Evolutionary conservation across 2,888 invertebrate species (phyloP).

Genomic region (Rhodophaea formosa): DNA sequence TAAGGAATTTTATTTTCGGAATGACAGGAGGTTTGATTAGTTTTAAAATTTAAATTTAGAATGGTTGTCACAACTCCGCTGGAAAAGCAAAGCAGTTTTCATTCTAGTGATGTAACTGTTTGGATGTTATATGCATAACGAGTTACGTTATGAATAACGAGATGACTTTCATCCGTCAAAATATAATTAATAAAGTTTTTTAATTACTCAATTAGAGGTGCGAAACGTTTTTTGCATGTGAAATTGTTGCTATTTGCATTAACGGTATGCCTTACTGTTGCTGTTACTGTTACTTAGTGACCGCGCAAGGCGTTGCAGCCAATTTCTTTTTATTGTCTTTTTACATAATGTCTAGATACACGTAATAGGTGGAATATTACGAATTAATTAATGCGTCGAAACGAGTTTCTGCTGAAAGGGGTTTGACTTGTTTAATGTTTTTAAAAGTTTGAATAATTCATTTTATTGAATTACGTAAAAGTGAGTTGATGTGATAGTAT

Average conservation of each 20-base stretch:
- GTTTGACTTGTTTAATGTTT: conserved; percentile 11
- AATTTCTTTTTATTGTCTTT: conserved; percentile 13
- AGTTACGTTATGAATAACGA: conserved; percentile 32
- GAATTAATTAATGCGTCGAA: conserved; percentile 14
- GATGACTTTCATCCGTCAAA: conserved; percentile 32
- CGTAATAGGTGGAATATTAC: conserved; percentile 16
- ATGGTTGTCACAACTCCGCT: conserved; percentile 29
- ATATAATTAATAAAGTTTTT: conserved; percentile 31
- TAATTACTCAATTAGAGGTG: conserved; percentile 40
- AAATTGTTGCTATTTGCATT: conserved; percentile 35
- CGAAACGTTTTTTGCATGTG: conserved; percentile 40
- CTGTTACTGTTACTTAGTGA: conserved; percentile 16
- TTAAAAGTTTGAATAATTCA: conserved; percentile 17
- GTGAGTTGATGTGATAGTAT: not conserved
- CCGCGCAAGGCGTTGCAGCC: not conserved
- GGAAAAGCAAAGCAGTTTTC: conserved; percentile 22
- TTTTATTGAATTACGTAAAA: conserved; percentile 6
- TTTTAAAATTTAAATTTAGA: conserved; percentile 25
- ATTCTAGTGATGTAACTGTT: conserved; percentile 34
- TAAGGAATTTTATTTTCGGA: conserved; percentile 38
- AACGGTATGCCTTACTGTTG: conserved; percentile 40
- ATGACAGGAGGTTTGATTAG: conserved; percentile 51
- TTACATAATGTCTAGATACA: conserved; percentile 28
- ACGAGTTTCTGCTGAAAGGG: conserved; percentile 15
- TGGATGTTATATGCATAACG: not conserved